Evolutionary conservation across 2,113 vertebrate genomes (phyloP).

Genomic region (Caloenas nicobarica): DNA sequence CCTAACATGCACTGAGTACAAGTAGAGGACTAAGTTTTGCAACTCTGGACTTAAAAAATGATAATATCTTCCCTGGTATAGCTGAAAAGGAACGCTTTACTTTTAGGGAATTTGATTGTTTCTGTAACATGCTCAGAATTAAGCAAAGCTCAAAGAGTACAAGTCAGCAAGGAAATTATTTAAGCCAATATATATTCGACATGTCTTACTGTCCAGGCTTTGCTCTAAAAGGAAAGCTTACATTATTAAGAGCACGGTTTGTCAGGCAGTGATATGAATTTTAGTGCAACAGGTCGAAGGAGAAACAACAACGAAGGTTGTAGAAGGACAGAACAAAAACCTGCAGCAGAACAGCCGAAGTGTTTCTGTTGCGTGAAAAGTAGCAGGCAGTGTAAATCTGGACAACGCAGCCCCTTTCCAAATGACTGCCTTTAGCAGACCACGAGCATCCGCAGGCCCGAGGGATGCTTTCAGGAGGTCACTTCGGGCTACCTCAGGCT

Average conservation of each 20-base stretch:
- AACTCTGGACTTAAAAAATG: slow-evolving; percentile 5
- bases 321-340: background rate
- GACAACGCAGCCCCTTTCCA: background rate
- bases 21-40: background rate
- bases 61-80: background rate
- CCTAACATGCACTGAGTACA: background rate
- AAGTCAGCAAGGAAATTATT: background rate
- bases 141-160: background rate
- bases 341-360: background rate
- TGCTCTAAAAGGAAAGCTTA: background rate
- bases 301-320: background rate
- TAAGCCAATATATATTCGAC: background rate
- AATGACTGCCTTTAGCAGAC: background rate
- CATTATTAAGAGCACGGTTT: background rate
- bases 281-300: background rate
- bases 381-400: background rate
- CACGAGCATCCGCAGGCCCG: background rate
- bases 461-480: background rate
- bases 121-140: background rate
- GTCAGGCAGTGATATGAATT: background rate
- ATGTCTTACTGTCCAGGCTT: slow-evolving; percentile 2
- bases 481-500: background rate
- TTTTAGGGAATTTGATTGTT: background rate
- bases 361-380: rapidly evolving
- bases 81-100: slow-evolving; percentile 14